Base-by-base conservation (phyloP, 1,140 invertebrate species). In the Leptinotarsa undecemlineata region DNA sequence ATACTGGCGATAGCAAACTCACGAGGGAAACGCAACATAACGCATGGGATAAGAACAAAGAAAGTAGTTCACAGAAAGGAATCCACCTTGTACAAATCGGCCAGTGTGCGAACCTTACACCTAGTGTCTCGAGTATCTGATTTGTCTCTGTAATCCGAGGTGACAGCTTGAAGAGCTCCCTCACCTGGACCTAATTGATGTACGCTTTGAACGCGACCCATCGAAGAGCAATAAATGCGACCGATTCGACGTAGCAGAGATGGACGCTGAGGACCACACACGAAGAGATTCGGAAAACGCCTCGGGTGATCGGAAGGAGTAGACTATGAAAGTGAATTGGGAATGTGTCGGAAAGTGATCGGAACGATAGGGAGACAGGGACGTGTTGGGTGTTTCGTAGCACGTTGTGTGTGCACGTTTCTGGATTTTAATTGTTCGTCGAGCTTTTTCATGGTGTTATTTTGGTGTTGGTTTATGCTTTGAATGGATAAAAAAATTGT, bases 211-310 rank as follows among this genome's bases (percentile, higher is more conserved):
- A 17, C 15, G 4, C 51, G n/a, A 17, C 51, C 51, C 51, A 57
- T 57, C 51, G 51, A 57, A 19, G 51, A 57, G 51, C 51, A 57
- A 57, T 57, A 57, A 57, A 57, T n/a, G 51, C n/a, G 14, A 57
- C n/a, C 51, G 51, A 17, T 57, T 8, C 11, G 51, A 57, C n/a
- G 51, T 57, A 17, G 15, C 51, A 19, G 51, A 57, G 51, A 57
- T 57, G 51, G 51, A 57, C 51, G n/a, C 33, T 11, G 33, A 19
- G 51, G 51, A 57, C 51, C 51, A 57, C 51, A 15, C 51, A 57
- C n/a, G 51, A 17, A 57, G 51, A n/a, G 51, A 57, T 57, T 15
- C 17, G 51, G 51, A 57, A 57, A 0, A 0, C n/a, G 51, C 51
- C 15, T 15, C 13, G n/a, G n/a, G 51, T 57, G 13, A 17, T 57